These are phyloP conservation scores for Callinectes sapidus DNA, from an alignment of 2,888 invertebrate genomes.

Conservation along the genomic window DNA sequence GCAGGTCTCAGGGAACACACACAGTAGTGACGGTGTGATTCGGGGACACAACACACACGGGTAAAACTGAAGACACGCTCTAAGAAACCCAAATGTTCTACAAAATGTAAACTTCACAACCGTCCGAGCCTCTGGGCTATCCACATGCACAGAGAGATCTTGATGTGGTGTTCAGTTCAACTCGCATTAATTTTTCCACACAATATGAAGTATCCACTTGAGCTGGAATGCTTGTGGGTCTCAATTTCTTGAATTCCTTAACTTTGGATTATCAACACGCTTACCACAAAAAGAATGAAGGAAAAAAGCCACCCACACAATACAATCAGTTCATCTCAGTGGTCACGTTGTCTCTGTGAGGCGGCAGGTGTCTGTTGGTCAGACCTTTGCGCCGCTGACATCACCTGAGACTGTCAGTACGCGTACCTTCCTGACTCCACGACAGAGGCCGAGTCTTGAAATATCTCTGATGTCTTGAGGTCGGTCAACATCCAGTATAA, in stretches of 20 bases:
- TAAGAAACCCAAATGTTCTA: neutral
- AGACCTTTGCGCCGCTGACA: neutral
- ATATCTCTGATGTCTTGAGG: neutral
- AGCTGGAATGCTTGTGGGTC: neutral
- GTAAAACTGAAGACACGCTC: conserved; percentile 16
- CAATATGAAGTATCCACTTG: neutral
- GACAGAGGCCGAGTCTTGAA: neutral
- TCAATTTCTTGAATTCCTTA: neutral
- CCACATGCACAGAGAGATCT: neutral
- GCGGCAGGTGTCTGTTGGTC: neutral
- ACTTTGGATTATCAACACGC: neutral
- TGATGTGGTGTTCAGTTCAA: neutral
- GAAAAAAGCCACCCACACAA: neutral
- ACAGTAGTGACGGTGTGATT: neutral
- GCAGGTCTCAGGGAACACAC: neutral
- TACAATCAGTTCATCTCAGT: neutral
- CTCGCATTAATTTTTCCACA: neutral
- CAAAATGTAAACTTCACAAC: neutral
- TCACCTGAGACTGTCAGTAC: neutral
- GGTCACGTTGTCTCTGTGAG: neutral
- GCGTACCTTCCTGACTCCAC: neutral
- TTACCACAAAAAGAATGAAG: neutral
- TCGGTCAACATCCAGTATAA: neutral
- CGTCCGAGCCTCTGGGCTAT: neutral
- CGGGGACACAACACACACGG: neutral